These are phyloP conservation scores for Nasonia oneida DNA, from an alignment of 2,888 invertebrate species.

Conservation along the genomic window DNA sequence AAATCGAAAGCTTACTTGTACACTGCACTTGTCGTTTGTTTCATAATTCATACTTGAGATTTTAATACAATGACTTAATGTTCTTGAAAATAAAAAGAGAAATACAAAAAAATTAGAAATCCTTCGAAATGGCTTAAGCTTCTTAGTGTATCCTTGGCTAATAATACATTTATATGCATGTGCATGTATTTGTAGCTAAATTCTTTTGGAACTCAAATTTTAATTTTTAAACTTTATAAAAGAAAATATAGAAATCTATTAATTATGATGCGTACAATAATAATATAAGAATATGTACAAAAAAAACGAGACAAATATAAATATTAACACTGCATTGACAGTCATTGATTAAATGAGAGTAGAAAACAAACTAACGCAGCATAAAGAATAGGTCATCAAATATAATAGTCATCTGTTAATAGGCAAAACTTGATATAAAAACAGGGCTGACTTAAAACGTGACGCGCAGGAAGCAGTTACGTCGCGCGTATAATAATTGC, in stretches of 20 bases:
- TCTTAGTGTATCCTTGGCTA: neutral
- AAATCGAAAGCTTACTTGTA: neutral
- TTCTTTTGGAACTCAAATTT: no score
- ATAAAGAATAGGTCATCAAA: neutral
- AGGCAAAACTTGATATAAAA: neutral
- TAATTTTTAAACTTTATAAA: no score
- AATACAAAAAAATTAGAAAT: neutral
- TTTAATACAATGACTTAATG: neutral
- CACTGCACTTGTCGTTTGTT: neutral
- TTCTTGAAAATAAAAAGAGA: neutral
- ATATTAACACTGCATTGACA: no score
- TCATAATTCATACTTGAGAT: conserved; percentile 14
- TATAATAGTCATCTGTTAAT: neutral
- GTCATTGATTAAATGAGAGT: neutral
- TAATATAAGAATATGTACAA: no score
- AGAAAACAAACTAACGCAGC: neutral
- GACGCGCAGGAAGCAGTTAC: conserved; percentile 38
- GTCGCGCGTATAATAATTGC: conserved; percentile 38
- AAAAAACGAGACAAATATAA: no score
- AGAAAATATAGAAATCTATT: no score
- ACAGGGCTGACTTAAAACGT: neutral
- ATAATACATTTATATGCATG: neutral
- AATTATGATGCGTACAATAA: no score
- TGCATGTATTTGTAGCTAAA: no score
- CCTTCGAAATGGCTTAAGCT: neutral